phyloP scores from a whole-genome alignment of 2,113 vertebrate genomes.

The Oophaga pumilio region DNA sequence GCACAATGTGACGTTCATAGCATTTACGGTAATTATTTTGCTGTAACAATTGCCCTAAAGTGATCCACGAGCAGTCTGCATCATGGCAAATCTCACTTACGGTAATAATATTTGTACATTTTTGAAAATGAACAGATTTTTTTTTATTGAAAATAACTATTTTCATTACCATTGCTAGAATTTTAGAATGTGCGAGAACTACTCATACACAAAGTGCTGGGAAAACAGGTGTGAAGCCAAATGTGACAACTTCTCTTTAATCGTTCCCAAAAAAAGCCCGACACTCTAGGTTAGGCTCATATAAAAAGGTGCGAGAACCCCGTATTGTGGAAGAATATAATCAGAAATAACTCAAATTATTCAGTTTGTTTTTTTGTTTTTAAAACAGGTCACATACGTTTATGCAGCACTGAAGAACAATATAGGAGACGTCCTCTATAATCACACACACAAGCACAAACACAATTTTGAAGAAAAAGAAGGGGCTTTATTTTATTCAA shows the following conservation, averaged over 20 bases:
- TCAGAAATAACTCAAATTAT: neutral
- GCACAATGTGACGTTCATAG: neutral
- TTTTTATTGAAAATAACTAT: neutral
- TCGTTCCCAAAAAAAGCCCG: neutral
- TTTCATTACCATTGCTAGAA: neutral
- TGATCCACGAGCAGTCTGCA: neutral
- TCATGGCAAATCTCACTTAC: neutral
- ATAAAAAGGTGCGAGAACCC: neutral
- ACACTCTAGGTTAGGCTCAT: neutral
- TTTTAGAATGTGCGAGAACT: neutral
- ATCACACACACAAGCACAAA: no score
- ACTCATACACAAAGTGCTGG: neutral
- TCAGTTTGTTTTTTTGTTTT: no score
- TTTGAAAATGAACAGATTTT: neutral
- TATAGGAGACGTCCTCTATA: no score
- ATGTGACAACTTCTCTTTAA: neutral
- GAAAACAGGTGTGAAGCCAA: conserved; percentile 18
- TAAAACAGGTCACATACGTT: no score
- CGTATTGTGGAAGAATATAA: neutral
- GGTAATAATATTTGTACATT: neutral
- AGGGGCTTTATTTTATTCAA: no score
- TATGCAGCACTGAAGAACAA: no score
- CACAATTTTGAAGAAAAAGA: no score
- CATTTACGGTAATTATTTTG: neutral
- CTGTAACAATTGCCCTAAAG: neutral